Conservation (phyloP, 2,113 vertebrate genomes). For the Triplophysa tibetana region DNA sequence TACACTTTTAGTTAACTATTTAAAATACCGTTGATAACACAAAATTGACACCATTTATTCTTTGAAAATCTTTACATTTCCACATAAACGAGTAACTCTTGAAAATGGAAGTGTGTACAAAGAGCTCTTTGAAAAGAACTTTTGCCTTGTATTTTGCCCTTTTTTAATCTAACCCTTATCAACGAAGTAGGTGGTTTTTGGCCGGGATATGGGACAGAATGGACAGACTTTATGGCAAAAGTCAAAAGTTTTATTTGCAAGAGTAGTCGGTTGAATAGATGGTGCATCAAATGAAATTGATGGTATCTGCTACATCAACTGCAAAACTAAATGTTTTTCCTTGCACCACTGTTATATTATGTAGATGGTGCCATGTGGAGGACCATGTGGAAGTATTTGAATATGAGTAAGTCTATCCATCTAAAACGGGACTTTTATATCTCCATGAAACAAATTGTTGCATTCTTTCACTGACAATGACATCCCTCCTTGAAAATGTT, state of each 20-base stretch:
- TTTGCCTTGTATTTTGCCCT: too few species aligned
- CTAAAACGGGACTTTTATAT: slow-evolving; percentile 51
- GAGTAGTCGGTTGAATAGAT: not conserved
- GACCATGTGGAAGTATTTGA: slow-evolving; percentile 22
- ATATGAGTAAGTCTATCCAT: slow-evolving; percentile 34
- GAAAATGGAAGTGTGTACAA: too few species aligned
- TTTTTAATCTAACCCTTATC: not conserved
- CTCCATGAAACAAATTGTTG: slow-evolving; percentile 58
- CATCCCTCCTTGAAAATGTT: slow-evolving; percentile 63
- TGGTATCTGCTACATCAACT: slow-evolving; percentile 16
- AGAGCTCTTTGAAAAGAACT: too few species aligned
- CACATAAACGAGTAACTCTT: too few species aligned
- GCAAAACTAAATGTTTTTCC: slow-evolving; percentile 26
- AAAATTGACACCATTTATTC: too few species aligned
- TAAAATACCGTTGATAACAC: too few species aligned
- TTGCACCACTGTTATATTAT: not conserved
- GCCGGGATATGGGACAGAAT: not conserved
- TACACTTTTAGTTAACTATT: too few species aligned
- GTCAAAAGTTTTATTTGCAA: not conserved
- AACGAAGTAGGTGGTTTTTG: not conserved
- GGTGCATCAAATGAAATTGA: slow-evolving; percentile 12
- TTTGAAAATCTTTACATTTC: too few species aligned
- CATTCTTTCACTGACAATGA: slow-evolving; percentile 55
- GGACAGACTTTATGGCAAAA: not conserved
- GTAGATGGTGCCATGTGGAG: slow-evolving; percentile 8